Percentiles rank a stretch among this genome's conserved stretches.
These are phyloP conservation scores for Echinometra lucunter DNA, from an alignment of 53 echinoderm and acorn worm genomes.

Conservation along the genomic window DNA sequence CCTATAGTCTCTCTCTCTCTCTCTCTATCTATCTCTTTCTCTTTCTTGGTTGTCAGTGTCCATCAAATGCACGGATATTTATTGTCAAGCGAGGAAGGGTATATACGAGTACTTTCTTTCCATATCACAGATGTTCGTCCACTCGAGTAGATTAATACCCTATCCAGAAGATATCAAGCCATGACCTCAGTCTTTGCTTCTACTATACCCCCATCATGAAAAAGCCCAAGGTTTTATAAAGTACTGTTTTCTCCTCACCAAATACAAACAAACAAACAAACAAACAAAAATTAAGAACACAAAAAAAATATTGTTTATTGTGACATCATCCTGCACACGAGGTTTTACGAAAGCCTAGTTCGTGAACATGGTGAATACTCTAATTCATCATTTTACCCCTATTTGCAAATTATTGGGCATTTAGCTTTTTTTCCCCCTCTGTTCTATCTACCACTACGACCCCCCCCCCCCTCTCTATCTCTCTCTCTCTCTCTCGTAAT, in stretches of 20 bases:
- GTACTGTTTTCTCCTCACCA: background rate
- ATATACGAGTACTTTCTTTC: background rate
- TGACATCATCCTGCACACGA: background rate
- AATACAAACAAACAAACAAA: background rate
- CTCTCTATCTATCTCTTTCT: no score
- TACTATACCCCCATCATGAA: background rate
- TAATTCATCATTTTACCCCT: background rate
- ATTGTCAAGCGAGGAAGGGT: background rate
- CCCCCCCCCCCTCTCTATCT: background rate
- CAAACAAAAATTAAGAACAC: background rate
- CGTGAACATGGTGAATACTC: background rate
- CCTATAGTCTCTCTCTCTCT: no score
- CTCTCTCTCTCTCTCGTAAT: background rate
- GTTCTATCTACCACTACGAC: background rate
- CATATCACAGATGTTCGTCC: background rate
- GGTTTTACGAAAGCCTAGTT: background rate
- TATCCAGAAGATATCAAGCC: background rate
- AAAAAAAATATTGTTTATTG: background rate
- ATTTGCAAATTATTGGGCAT: background rate
- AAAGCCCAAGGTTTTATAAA: background rate
- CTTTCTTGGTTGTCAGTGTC: background rate
- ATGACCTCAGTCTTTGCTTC: background rate
- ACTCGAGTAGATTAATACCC: background rate
- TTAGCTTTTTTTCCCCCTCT: background rate
- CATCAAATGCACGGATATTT: background rate